These are phyloP conservation scores for Bombylius major DNA, from an alignment of 2,888 invertebrate species.

Conservation along the genomic window DNA sequence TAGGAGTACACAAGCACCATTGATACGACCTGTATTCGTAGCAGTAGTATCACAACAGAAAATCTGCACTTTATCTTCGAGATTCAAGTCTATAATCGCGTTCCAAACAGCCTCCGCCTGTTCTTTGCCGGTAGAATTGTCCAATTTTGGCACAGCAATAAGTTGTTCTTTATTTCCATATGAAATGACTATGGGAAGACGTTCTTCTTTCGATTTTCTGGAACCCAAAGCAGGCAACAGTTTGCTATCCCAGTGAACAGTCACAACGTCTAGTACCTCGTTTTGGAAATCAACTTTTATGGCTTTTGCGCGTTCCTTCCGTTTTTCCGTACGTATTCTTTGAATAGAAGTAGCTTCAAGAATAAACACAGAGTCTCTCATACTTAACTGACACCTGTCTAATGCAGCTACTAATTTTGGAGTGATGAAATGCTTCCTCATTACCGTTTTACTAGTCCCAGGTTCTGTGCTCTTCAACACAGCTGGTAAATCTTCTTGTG, in stretches of 20 bases:
- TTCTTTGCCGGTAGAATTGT: constrained; percentile 16
- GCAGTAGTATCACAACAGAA: constrained; percentile 19
- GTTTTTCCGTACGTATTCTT: constrained; percentile 14
- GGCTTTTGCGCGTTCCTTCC: constrained; percentile 19
- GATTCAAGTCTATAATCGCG: constrained; percentile 15
- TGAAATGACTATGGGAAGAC: constrained; percentile 28
- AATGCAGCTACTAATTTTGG: constrained; percentile 14
- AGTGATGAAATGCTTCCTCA: constrained; percentile 17
- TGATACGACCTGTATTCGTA: constrained; percentile 18
- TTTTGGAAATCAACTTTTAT: constrained; percentile 26
- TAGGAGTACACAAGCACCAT: constrained; percentile 18
- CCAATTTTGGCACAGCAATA: constrained; percentile 20
- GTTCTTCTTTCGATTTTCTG: constrained; percentile 17
- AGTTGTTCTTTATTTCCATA: constrained; percentile 19
- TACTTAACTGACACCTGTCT: constrained; percentile 15
- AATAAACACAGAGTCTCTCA: constrained; percentile 17
- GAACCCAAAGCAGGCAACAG: constrained; percentile 19
- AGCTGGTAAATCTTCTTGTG: constrained; percentile 9
- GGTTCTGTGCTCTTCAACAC: constrained; percentile 1
- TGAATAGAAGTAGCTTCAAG: constrained; percentile 21
- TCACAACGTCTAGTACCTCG: constrained; percentile 21
- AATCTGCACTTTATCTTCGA: constrained; percentile 16
- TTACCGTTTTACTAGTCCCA: constrained; percentile 6
- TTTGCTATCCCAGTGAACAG: constrained; percentile 26
- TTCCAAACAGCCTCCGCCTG: constrained; percentile 18